Evolutionary conservation across 2,113 vertebrate species (phyloP).

Genomic region (Furnarius figulus): DNA sequence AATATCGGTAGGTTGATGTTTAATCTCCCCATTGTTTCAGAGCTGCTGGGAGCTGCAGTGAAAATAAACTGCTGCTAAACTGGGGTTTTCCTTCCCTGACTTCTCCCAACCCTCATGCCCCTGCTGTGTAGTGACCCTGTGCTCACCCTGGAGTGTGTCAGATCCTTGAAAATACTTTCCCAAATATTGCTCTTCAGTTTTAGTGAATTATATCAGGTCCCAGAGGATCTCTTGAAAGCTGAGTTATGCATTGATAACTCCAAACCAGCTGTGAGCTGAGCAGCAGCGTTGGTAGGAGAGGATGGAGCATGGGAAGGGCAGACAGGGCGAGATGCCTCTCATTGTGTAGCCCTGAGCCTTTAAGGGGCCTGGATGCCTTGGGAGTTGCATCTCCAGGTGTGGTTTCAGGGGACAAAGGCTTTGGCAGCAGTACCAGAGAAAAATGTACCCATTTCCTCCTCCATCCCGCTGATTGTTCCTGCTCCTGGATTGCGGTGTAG

Average conservation of each 20-base stretch:
- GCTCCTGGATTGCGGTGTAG: accelerated
- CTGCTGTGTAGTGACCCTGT: neutral
- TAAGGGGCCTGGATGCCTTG: neutral
- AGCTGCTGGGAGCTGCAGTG: neutral
- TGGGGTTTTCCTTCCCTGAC: neutral
- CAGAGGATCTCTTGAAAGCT: neutral
- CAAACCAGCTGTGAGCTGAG: neutral
- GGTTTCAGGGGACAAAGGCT: neutral
- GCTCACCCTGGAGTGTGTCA: neutral
- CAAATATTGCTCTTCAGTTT: neutral
- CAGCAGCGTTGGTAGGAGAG: neutral
- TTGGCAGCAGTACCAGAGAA: neutral
- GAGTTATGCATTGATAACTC: too few species aligned
- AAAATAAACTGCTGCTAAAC: neutral
- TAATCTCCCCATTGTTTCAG: neutral
- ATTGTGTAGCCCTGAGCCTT: neutral
- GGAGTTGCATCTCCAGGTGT: neutral
- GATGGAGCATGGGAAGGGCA: neutral
- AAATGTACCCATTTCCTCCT: neutral
- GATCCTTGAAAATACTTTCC: neutral
- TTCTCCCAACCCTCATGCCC: neutral
- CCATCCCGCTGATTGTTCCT: neutral
- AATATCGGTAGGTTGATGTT: neutral
- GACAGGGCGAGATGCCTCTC: neutral
- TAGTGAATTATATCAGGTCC: neutral